These are phyloP conservation scores for Gari tellinella DNA, from an alignment of 2,888 invertebrate species.

Conservation along the genomic window DNA sequence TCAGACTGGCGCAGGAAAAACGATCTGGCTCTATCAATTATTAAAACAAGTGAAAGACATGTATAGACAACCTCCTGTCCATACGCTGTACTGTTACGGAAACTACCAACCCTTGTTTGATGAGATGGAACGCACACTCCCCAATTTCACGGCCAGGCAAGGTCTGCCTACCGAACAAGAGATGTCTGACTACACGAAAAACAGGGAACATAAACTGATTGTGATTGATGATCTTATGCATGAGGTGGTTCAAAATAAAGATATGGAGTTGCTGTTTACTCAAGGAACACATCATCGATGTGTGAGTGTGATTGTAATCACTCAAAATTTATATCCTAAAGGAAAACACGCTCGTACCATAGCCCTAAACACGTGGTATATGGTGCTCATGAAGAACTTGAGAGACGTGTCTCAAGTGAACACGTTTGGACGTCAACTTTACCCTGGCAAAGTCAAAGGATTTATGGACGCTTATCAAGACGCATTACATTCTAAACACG, in stretches of 20 bases:
- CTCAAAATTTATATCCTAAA: slow-evolving; percentile 11
- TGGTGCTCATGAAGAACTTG: slow-evolving; percentile 16
- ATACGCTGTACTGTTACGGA: slow-evolving; percentile 39
- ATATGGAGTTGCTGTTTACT: slow-evolving; percentile 29
- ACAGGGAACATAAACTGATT: slow-evolving; percentile 24
- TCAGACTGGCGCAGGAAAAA: slow-evolving; percentile 45
- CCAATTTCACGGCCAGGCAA: slow-evolving; percentile 19
- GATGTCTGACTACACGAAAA: slow-evolving; percentile 28
- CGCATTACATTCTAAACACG: neutral
- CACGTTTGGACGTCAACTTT: too few species aligned
- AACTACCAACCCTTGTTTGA: slow-evolving; percentile 40
- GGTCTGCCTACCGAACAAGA: slow-evolving; percentile 19
- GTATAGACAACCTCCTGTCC: slow-evolving; percentile 38
- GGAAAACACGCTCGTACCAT: slow-evolving; percentile 19
- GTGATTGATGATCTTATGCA: slow-evolving; percentile 37
- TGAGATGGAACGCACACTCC: slow-evolving; percentile 29
- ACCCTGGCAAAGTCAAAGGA: slow-evolving; percentile 16
- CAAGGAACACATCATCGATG: too few species aligned
- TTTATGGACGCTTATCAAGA: slow-evolving; percentile 24
- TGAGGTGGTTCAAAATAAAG: slow-evolving; percentile 15
- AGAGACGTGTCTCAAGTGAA: too few species aligned
- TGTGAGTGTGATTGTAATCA: slow-evolving; percentile 9
- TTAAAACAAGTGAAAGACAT: slow-evolving; percentile 26
- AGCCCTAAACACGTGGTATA: slow-evolving; percentile 38
- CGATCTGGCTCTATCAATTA: slow-evolving; percentile 38